phyloP scores from a whole-genome alignment of 2,797 vertebrate genomes.

The Phalanger gymnotis region DNA sequence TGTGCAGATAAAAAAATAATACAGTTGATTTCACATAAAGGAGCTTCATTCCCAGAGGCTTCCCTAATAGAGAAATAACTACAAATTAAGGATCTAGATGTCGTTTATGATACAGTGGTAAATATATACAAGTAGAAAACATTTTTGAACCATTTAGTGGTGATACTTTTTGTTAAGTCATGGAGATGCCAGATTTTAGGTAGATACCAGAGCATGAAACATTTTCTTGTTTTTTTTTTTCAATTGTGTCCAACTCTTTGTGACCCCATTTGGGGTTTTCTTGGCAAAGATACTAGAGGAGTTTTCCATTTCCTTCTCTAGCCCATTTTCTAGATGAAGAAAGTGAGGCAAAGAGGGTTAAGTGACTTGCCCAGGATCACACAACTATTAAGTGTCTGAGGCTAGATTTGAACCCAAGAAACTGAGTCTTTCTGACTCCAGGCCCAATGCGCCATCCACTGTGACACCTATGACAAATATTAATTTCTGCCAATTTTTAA shows the following conservation, averaged over 20 bases:
- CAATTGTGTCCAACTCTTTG: not conserved
- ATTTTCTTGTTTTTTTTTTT: not conserved
- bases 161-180: conserved; percentile 45
- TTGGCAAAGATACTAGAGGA: not conserved
- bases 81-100: not conserved
- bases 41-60: not conserved
- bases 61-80: conserved; percentile 12
- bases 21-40: conserved; percentile 32
- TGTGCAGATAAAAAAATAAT: conserved; percentile 13
- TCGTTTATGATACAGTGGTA: conserved; percentile 31
- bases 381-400: not conserved
- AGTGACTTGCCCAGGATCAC: not conserved
- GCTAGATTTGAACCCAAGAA: not conserved
- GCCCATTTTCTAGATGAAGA: not conserved
- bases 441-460: not conserved
- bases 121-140: not conserved
- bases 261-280: not conserved
- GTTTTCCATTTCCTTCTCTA: not conserved
- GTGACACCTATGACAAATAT: conserved; percentile 5
- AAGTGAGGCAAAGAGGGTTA: not conserved
- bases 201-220: not conserved
- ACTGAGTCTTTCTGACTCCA: not conserved
- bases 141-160: not conserved
- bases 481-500: not conserved
- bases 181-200: not conserved